These are phyloP conservation scores for Elegia similella DNA, from an alignment of 2,888 invertebrate species.

Conservation along the genomic window DNA sequence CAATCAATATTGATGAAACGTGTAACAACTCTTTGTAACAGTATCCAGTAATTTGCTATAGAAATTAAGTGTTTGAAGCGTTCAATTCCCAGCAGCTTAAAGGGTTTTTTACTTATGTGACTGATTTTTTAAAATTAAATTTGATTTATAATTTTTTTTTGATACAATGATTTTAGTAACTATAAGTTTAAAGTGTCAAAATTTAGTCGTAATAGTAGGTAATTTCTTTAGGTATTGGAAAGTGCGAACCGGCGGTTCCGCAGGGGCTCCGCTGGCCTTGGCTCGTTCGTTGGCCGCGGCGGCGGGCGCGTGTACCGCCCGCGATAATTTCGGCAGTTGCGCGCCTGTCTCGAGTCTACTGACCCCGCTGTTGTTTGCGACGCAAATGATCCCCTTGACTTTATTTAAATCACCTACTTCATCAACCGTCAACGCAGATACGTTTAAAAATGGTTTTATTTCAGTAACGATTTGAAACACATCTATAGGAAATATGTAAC, in stretches of 20 bases:
- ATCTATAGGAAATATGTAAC: background rate
- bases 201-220: background rate
- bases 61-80: constrained; percentile 17
- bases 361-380: constrained; percentile 76
- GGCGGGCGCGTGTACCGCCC: constrained; percentile 61
- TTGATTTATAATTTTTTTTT: background rate
- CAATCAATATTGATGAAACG: constrained; percentile 4
- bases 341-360: constrained; percentile 65
- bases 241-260: constrained; percentile 24
- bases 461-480: background rate
- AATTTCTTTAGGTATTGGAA: constrained; percentile 24
- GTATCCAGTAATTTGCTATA: background rate
- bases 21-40: background rate
- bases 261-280: constrained; percentile 64
- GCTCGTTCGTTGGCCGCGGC: constrained; percentile 71
- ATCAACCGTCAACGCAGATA: constrained; percentile 39
- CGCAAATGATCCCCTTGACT: constrained; percentile 78
- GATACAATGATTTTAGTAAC: background rate
- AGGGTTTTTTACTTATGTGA: background rate
- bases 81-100: constrained; percentile 16
- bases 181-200: background rate
- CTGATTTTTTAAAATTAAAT: background rate
- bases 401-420: constrained; percentile 70
- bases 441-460: constrained; percentile 3
- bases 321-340: constrained; percentile 78